These are phyloP conservation scores for Protomyctophum bolini DNA, from an alignment of 2,113 vertebrate genomes.

Conservation along the genomic window DNA sequence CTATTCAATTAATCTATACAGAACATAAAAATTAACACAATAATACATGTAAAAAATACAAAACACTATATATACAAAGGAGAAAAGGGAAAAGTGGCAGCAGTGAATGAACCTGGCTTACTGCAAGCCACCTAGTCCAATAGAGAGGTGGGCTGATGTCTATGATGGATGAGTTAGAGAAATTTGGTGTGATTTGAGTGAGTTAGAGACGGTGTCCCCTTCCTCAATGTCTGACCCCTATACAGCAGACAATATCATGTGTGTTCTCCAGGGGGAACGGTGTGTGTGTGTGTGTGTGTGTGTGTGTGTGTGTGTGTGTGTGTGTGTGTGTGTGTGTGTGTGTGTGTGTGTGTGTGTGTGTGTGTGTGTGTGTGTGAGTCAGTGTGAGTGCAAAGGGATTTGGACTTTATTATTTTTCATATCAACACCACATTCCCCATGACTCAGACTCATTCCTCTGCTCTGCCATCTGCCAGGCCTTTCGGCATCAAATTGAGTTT, in stretches of 20 bases:
- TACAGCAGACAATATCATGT: conserved; percentile 33
- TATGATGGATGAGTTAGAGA: conserved; percentile 48
- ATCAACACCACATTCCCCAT: not conserved
- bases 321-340: not conserved
- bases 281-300: conserved; percentile 1
- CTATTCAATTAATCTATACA: too few relatives aligned
- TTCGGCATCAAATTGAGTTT: too few relatives aligned
- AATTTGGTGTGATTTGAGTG: conserved; percentile 28
- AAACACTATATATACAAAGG: too few relatives aligned
- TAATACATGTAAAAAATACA: too few relatives aligned
- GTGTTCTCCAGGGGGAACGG: conserved; percentile 15
- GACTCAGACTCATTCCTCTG: conserved; percentile 25
- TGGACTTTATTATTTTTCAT: conserved; percentile 49
- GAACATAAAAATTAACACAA: too few relatives aligned
- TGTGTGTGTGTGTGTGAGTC: not conserved
- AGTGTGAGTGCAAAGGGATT: not conserved
- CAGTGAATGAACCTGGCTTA: too few relatives aligned
- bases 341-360: not conserved
- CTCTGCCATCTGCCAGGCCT: conserved; percentile 11
- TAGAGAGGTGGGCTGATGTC: conserved; percentile 3
- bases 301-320: conserved; percentile 1
- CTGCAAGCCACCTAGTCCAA: too few relatives aligned
- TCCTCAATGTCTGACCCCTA: not conserved
- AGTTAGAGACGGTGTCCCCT: conserved; percentile 30
- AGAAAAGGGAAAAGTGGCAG: too few relatives aligned